These are phyloP conservation scores for Rhea pennata DNA, from an alignment of 2,113 vertebrate genomes.

Conservation along the genomic window DNA sequence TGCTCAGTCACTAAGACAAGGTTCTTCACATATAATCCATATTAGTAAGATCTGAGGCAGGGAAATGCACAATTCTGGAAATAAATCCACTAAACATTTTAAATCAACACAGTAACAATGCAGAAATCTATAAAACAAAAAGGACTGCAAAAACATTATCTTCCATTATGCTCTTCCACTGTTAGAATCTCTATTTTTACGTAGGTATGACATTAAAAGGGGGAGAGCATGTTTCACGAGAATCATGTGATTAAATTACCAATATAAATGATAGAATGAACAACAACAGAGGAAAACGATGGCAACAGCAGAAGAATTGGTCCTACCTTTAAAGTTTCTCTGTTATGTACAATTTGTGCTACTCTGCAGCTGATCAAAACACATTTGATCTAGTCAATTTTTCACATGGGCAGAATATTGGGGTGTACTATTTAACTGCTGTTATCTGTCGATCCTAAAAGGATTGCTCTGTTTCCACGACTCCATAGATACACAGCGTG, in stretches of 20 bases:
- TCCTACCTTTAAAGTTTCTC: neutral
- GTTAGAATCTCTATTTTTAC: neutral
- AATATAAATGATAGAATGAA: neutral
- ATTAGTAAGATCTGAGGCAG: neutral
- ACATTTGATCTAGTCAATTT: neutral
- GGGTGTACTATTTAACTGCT: neutral
- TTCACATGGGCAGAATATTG: neutral
- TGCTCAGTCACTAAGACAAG: neutral
- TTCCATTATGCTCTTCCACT: neutral
- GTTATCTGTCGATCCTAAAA: neutral
- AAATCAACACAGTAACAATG: neutral
- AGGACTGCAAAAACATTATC: neutral
- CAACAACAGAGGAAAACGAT: neutral
- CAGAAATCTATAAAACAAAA: neutral
- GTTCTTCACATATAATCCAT: neutral
- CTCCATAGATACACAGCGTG: neutral
- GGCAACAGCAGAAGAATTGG: neutral
- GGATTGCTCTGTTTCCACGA: neutral
- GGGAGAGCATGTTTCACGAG: neutral
- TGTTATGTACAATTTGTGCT: neutral
- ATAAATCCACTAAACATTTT: neutral
- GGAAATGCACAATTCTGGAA: neutral
- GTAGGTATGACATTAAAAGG: neutral
- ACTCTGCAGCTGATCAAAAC: conserved; percentile 7
- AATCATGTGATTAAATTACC: rapidly evolving